These are phyloP conservation scores for Eupleurogrammus muticus DNA, from an alignment of 2,797 vertebrate species.

Conservation along the genomic window DNA sequence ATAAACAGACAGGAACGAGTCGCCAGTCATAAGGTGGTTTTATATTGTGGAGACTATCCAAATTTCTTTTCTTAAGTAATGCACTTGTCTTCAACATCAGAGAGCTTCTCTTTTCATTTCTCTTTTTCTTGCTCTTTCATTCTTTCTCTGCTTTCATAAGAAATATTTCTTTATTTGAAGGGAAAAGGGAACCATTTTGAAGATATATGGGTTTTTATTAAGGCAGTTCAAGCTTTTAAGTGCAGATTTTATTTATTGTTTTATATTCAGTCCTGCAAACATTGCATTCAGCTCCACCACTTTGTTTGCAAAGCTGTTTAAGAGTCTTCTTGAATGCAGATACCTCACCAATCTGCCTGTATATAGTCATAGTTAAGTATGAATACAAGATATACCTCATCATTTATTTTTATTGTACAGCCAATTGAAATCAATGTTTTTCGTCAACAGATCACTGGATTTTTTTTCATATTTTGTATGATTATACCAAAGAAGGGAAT, in stretches of 20 bases:
- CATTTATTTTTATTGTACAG: constrained; percentile 77
- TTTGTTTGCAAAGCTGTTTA: constrained; percentile 49
- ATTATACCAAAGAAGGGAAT: constrained; percentile 86
- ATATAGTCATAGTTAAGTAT: constrained; percentile 77
- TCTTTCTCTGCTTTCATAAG: constrained; percentile 51
- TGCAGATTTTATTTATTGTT: constrained; percentile 76
- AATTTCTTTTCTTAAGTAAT: constrained; percentile 55
- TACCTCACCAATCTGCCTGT: constrained; percentile 72
- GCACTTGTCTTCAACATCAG: constrained; percentile 68
- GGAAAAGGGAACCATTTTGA: constrained; percentile 53
- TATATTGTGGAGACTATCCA: constrained; percentile 59
- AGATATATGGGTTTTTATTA: constrained; percentile 54
- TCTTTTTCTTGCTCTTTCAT: constrained; percentile 13
- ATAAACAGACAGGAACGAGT: constrained; percentile 5
- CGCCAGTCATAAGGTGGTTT: constrained; percentile 46
- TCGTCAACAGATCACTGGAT: constrained; percentile 79
- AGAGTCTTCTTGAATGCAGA: constrained; percentile 64
- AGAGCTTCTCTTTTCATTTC: constrained; percentile 33
- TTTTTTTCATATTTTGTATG: constrained; percentile 77
- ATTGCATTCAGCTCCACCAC: constrained; percentile 53
- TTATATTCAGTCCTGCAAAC: constrained; percentile 58
- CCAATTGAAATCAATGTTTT: constrained; percentile 78
- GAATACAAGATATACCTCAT: constrained; percentile 84
- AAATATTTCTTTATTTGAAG: constrained; percentile 59
- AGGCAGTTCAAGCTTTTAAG: constrained; percentile 59